Evolutionary conservation across 2,797 vertebrate genomes (phyloP), one percentile per base, ranked within the genome.

Genomic region (Galaxias olidus): DNA sequence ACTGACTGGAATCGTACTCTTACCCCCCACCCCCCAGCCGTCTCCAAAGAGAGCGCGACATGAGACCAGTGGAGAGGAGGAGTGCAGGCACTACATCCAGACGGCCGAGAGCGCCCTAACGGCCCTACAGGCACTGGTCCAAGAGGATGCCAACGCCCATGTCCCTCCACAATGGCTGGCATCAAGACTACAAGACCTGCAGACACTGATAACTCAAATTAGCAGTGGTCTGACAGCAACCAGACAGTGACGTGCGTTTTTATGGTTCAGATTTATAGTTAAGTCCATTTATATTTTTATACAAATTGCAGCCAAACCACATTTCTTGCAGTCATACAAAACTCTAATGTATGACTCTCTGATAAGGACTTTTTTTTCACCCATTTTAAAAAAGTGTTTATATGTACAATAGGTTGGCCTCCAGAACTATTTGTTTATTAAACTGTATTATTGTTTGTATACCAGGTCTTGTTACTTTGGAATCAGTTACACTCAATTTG

Each of bases 11-110:
- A n/a, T n/a, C n/a, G n/a, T n/a, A n/a, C n/a, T n/a, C 1, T 18
- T 13, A 15, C 14, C 12, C 18, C 18, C 8, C 15, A 59, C 47
- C 18, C 49, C 50, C 49, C 84, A 98, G 96, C 95, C 95, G 0
- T 83, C 76, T 59, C 81, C 89, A 1, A 98, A 98, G 79, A 91
- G 90, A 88, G 88, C 89, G 0, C 93, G 95, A 12, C 90, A 84
- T 3, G 91, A 91, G 44, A 66, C 61, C 0, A 77, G 79, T 6
- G 40, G 63, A 0, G 94, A 96, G 70, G 92, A 93, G 41, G 91
- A 95, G 75, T 96, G 89, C 57, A 86, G 90, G 73, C 75, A 83
- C 52, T 88, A 93, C 9, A 18, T 98, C 54, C 89, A 90, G 61
- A 86, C 71, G 0, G 94, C 93, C n/a, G 87, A 90, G 59, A 84